Percentiles rank a stretch among this genome's conserved stretches.
phyloP scores from a whole-genome alignment of 1,140 invertebrate species.

The Bombus fervidus region DNA sequence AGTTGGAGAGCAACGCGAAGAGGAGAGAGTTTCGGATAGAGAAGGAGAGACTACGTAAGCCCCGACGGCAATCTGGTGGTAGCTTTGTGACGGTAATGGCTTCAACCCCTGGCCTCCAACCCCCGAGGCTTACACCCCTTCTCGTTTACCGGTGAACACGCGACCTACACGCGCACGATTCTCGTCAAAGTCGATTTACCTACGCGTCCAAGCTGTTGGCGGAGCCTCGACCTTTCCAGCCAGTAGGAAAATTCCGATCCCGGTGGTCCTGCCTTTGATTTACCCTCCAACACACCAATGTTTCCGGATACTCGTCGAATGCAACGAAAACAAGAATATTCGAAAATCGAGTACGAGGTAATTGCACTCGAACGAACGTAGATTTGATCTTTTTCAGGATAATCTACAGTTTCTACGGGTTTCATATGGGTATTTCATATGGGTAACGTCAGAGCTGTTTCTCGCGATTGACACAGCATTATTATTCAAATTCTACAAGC shows the following conservation, averaged over 20 bases:
- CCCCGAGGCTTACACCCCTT: constrained; percentile 60
- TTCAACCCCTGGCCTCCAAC: constrained; percentile 73
- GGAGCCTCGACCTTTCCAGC: constrained; percentile 16
- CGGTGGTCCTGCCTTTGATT: not conserved
- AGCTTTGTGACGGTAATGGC: constrained; percentile 82
- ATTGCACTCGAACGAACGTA: not conserved
- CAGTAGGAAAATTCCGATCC: constrained; percentile 36
- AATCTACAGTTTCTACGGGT: not conserved
- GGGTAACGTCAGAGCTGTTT: not conserved
- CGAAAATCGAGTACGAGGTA: not conserved
- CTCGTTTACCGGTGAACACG: constrained; percentile 65
- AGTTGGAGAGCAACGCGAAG: constrained; percentile 3
- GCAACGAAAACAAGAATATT: not conserved
- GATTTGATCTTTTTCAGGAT: not conserved
- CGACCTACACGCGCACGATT: constrained; percentile 39
- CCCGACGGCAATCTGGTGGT: constrained; percentile 81
- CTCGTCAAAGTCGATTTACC: constrained; percentile 46
- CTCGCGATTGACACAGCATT: fast-evolving
- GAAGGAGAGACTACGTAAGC: constrained; percentile 69
- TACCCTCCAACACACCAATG: not conserved
- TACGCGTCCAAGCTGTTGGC: constrained; percentile 26
- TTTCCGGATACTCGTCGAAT: not conserved
- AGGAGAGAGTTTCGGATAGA: constrained; percentile 31
- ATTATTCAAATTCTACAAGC: not conserved
- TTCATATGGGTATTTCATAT: not conserved